Conservation (phyloP, 2,113 vertebrate genomes). For the Oncorhynchus nerka region DNA sequence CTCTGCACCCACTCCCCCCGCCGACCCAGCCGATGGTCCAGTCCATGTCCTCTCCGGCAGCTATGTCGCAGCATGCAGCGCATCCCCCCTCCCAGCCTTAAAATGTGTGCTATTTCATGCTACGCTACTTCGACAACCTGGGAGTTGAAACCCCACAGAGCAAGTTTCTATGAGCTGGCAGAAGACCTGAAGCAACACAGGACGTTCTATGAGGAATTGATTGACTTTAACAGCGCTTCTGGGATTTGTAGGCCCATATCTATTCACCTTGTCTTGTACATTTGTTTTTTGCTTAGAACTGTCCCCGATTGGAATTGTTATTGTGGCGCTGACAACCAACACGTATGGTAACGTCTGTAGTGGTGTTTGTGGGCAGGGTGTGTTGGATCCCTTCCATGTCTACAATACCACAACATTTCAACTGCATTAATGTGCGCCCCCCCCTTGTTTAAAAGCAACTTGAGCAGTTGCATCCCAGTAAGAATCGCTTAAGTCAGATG, state of each 20-base stretch:
- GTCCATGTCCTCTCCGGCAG: constrained; percentile 78
- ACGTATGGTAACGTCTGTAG: constrained; percentile 53
- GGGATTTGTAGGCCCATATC: constrained; percentile 65
- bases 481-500: constrained; percentile 33
- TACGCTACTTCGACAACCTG: constrained; percentile 51
- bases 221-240: constrained; percentile 63
- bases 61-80: constrained; percentile 79
- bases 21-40: constrained; percentile 71
- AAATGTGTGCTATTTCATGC: constrained; percentile 65
- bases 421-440: constrained; percentile 59
- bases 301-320: constrained; percentile 75
- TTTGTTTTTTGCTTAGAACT: constrained; percentile 68
- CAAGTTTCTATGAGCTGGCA: constrained; percentile 43
- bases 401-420: constrained; percentile 59
- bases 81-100: constrained; percentile 76
- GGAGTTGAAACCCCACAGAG: constrained; percentile 46
- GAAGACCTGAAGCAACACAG: constrained; percentile 59
- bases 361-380: constrained; percentile 45
- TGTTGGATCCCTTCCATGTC: constrained; percentile 48
- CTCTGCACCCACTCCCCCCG: constrained; percentile 86
- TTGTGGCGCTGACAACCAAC: constrained; percentile 69
- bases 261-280: constrained; percentile 67
- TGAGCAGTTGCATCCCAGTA: constrained; percentile 25
- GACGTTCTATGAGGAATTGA: constrained; percentile 57
- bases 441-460: constrained; percentile 31